Evolutionary conservation across 2,888 invertebrate species (phyloP), one percentile per base, ranked within the genome.

Genomic region (Galeopsomyia nigrocyanea): DNA sequence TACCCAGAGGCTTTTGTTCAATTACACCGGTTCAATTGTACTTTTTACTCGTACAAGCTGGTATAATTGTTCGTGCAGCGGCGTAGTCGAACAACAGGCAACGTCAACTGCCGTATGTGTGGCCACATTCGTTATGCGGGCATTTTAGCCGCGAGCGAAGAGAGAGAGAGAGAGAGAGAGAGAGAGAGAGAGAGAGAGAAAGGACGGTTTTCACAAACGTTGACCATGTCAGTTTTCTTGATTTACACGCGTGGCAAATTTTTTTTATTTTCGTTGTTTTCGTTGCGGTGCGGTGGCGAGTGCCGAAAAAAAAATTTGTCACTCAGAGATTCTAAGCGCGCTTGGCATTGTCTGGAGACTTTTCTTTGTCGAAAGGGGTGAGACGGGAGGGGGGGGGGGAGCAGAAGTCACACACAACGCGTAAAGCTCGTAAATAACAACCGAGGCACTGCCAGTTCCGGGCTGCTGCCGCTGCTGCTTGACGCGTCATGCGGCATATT

Each of bases 31-130:
- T 5, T 31, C 31, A 31, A 31, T 31, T 31, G 31, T 31, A 5
- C 31, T 31, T 31, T 31, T 31, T 31, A 7, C 7, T 31, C 31
- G 7, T 31, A 7, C 31, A 7, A 3, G 31, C 31, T 31, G 1
- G 78, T 78, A 79, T 80, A 80, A 81, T 81, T 81, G 80, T 81
- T 80, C 79, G 76, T 26, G 26, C 65, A 68, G 67, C 63, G 19
- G 58, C 60, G 50, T 73, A 39, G 67, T 74, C 74, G 73, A 77
- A 75, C 78, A 78, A 81, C 78, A 80, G 80, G 75, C 77, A 39
- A 62, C 75, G 78, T 80, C 79, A 81, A 81, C 80, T 75, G 75
- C 78, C 78, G 79, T 78, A 76, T 78, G 79, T 78, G 76, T 78
- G 76, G 26, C 55, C 75, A 79, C 78, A 79, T 80, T 81, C 80